Conservation (phyloP, 1,140 invertebrate genomes). For the Glomeris maerens region DNA sequence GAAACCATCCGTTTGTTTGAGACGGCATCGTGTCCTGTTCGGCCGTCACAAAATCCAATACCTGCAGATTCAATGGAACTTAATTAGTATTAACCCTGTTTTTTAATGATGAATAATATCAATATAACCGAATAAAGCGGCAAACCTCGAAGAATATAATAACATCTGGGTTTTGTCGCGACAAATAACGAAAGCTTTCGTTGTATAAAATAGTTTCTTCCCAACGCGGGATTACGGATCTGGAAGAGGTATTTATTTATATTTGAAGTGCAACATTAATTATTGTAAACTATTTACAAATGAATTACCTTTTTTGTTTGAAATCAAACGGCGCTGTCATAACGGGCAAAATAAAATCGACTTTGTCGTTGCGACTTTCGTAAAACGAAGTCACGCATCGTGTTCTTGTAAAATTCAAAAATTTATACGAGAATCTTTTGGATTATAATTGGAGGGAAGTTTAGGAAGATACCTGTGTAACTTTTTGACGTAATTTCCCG, state of each 20-base stretch:
- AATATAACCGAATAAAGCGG: not conserved
- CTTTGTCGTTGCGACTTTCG: not conserved
- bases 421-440: not conserved
- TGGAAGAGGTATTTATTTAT: not conserved
- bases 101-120: too few relatives aligned
- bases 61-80: not conserved
- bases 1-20: not conserved
- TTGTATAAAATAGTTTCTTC: not conserved
- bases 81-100: not conserved
- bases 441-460: not conserved
- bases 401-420: not conserved
- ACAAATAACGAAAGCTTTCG: not conserved
- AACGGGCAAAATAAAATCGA: not conserved
- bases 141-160: not conserved
- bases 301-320: not conserved
- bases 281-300: not conserved
- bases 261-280: not conserved
- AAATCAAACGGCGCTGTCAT: not conserved
- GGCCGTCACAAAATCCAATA: not conserved
- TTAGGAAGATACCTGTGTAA: not conserved
- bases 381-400: not conserved
- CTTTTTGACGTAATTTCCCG: not conserved
- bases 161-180: not conserved
- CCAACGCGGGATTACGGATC: not conserved
- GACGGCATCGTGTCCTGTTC: not conserved